A percentile compares a stretch with the other conserved stretches of the same genome.
phyloP scores from a whole-genome alignment of 2,113 vertebrate species.

The Nestor notabilis region DNA sequence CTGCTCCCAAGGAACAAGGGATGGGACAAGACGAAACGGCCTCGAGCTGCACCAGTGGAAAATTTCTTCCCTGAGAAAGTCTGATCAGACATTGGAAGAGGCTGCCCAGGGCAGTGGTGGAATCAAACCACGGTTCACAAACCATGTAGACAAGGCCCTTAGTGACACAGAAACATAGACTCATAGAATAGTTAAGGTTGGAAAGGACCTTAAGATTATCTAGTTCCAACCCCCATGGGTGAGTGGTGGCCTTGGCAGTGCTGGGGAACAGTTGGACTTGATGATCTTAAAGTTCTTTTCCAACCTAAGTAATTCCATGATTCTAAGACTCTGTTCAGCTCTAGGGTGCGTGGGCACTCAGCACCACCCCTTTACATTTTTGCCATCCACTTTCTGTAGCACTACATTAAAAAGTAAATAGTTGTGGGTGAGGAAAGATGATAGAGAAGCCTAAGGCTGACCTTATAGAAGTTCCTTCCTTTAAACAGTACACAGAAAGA shows the following conservation, averaged over 20 bases:
- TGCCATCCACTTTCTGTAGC: not conserved
- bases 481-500: not conserved
- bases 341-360: not conserved
- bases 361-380: not conserved
- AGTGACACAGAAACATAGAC: not conserved
- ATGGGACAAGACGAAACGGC: not conserved
- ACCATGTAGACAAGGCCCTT: not conserved
- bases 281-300: not conserved
- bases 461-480: not conserved
- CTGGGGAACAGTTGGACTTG: not conserved
- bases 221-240: not conserved
- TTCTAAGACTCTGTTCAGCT: not conserved
- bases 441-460: not conserved
- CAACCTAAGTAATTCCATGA: not conserved
- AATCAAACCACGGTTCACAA: not conserved
- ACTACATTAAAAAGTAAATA: not conserved
- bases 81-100: not conserved
- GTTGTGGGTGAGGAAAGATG: fast-evolving
- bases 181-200: not conserved
- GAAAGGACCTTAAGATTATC: not conserved
- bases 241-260: not conserved
- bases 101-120: not conserved
- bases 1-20: not conserved
- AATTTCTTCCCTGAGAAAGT: not conserved
- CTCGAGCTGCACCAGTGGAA: not conserved